Conservation (phyloP, 2,888 invertebrate genomes). For the Protophormia terraenovae region DNA sequence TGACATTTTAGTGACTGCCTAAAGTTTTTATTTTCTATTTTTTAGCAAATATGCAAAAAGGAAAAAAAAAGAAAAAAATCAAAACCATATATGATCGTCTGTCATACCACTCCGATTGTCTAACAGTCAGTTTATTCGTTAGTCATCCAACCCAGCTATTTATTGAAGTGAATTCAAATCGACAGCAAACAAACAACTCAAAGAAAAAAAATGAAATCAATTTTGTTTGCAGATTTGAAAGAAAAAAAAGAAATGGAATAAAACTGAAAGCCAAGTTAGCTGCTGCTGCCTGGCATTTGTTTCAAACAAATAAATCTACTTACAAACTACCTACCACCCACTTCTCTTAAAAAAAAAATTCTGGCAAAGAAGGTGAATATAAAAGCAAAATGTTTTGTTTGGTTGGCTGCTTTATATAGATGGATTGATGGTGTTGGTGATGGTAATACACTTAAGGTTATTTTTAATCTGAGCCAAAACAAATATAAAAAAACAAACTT, state of each 20-base stretch:
- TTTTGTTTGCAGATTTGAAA: constrained; percentile 16
- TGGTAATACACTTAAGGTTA: constrained; percentile 63
- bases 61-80: not conserved
- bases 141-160: constrained; percentile 43
- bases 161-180: constrained; percentile 49
- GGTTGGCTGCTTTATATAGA: not conserved
- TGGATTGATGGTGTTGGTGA: constrained; percentile 39
- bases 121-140: not conserved
- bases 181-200: constrained; percentile 26
- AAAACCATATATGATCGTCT: constrained; percentile 32
- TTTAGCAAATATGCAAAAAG: constrained; percentile 27
- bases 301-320: not conserved
- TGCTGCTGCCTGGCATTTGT: not conserved
- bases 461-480: constrained; percentile 60
- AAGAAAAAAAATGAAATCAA: constrained; percentile 2
- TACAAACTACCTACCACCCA: not conserved
- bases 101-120: not conserved
- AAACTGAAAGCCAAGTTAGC: not conserved
- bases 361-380: constrained; percentile 1
- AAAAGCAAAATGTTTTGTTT: constrained; percentile 17
- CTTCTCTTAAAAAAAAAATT: not conserved
- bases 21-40: constrained; percentile 20
- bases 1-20: constrained; percentile 49
- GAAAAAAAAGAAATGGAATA: not conserved
- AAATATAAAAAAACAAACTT: constrained; percentile 10